Percentiles rank a stretch among this genome's conserved stretches.
phyloP scores from a whole-genome alignment of 2,797 vertebrate species.

The Bucorvus abyssinicus region DNA sequence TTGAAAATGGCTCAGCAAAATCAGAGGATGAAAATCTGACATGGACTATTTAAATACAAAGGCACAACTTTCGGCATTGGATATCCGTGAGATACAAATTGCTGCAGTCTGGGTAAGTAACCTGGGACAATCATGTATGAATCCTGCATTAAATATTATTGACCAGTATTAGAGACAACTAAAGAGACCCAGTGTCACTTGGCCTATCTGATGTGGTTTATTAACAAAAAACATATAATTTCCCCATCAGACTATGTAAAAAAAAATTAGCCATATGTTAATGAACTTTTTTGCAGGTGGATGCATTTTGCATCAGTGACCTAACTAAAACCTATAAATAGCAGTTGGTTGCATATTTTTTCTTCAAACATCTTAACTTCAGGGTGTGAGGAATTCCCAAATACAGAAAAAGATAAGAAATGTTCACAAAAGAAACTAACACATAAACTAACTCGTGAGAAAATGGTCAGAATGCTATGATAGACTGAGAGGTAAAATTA shows the following conservation, averaged over 20 bases:
- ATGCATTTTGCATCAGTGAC: not conserved
- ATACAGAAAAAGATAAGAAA: not conserved
- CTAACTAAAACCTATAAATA: not conserved
- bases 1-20: not conserved
- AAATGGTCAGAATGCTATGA: not conserved
- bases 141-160: not conserved
- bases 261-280: not conserved
- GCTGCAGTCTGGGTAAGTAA: not conserved
- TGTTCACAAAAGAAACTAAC: not conserved
- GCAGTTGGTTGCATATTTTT: not conserved
- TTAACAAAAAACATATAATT: not conserved
- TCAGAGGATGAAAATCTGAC: not conserved
- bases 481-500: not conserved
- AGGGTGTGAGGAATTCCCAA: not conserved
- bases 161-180: not conserved
- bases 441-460: not conserved
- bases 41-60: not conserved
- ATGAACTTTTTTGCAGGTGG: not conserved
- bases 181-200: not conserved
- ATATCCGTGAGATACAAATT: not conserved
- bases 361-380: not conserved
- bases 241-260: not conserved
- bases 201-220: not conserved
- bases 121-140: too few relatives aligned
- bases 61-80: not conserved